These are phyloP conservation scores for Meriones unguiculatus DNA, from an alignment of 2,113 vertebrate species.

Conservation along the genomic window DNA sequence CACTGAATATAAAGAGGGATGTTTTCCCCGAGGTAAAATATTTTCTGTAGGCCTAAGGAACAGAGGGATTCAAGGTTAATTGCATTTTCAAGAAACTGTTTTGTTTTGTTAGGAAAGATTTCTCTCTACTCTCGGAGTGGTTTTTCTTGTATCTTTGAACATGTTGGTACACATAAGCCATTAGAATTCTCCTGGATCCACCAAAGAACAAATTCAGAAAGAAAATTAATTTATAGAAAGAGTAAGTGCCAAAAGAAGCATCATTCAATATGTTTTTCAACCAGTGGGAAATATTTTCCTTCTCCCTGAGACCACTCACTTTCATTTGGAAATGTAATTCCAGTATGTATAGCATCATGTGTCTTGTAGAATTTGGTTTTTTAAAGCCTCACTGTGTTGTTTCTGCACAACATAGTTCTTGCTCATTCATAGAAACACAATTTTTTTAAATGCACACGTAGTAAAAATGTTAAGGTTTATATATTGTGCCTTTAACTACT, in stretches of 20 bases:
- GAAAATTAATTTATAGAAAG: constrained; percentile 56
- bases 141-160: constrained; percentile 37
- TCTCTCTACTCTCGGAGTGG: neutral
- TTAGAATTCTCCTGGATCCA: constrained; percentile 32
- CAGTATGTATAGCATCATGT: neutral
- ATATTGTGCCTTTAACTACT: neutral
- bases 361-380: neutral
- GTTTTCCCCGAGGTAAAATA: constrained; percentile 56
- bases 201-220: constrained; percentile 53
- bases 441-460: neutral
- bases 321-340: constrained; percentile 17
- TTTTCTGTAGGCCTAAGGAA: constrained; percentile 54
- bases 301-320: neutral
- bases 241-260: constrained; percentile 1
- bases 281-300: neutral
- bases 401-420: neutral
- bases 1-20: constrained; percentile 30
- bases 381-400: neutral
- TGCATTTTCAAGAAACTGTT: constrained; percentile 69
- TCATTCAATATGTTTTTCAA: neutral
- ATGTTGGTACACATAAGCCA: constrained; percentile 48
- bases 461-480: neutral
- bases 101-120: constrained; percentile 59
- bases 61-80: constrained; percentile 60
- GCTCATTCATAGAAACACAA: neutral